A percentile compares a stretch with the other conserved stretches of the same genome.
phyloP scores from a whole-genome alignment of 2,797 vertebrate genomes.

The Iguana delicatissima region DNA sequence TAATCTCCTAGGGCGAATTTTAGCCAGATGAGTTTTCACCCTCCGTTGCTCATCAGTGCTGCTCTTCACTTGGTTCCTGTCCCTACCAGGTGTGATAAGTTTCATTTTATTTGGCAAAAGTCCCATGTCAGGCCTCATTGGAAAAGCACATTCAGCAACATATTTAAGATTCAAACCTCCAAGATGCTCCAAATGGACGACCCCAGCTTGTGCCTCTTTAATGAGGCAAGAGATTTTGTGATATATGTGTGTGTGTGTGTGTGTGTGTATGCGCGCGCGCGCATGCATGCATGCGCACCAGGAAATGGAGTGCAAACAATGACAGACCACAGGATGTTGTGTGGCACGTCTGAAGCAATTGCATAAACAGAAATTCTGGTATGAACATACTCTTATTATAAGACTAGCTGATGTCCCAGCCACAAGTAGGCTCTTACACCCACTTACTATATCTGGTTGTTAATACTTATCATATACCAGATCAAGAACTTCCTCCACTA shows the following conservation, averaged over 20 bases:
- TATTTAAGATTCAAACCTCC: not conserved
- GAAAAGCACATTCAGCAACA: not conserved
- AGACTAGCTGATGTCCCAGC: too few species aligned
- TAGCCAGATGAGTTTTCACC: conserved; percentile 20
- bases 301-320: not conserved
- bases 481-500: too few species aligned
- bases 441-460: too few species aligned
- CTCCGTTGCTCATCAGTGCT: not conserved
- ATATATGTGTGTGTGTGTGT: not conserved
- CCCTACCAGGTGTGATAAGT: conserved; percentile 25
- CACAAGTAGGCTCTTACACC: too few species aligned
- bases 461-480: too few species aligned
- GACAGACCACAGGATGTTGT: conserved; percentile 1
- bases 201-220: conserved; percentile 29
- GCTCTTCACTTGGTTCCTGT: conserved; percentile 24
- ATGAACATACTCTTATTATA: not conserved
- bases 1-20: not conserved
- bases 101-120: conserved; percentile 35
- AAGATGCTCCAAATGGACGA: conserved; percentile 2
- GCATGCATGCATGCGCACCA: not conserved
- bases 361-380: not conserved
- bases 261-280: too few species aligned
- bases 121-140: not conserved
- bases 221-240: conserved; percentile 33
- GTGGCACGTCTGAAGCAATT: not conserved